Percentiles rank a stretch among this genome's conserved stretches.
These are phyloP conservation scores for Drosophila mercatorum DNA, from an alignment of 2,888 invertebrate genomes.

Conservation along the genomic window DNA sequence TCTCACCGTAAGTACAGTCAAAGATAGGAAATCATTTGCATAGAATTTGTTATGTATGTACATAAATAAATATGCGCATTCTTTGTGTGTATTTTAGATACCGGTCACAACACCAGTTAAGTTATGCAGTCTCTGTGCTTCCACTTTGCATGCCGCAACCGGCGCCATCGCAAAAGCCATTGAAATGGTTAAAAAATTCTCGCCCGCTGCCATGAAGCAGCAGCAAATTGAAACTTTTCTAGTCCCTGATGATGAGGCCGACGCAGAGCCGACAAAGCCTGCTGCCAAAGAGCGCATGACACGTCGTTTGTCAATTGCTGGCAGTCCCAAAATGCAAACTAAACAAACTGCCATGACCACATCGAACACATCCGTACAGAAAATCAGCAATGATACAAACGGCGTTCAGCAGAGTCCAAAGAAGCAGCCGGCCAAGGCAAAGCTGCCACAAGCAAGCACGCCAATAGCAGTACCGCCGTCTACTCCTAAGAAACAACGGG, in stretches of 20 bases:
- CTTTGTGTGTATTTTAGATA: constrained; percentile 24
- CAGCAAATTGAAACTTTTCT: not conserved
- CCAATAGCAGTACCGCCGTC: not conserved
- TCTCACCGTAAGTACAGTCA: constrained; percentile 49
- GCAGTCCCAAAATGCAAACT: not conserved
- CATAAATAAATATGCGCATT: not conserved
- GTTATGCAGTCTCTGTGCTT: constrained; percentile 47
- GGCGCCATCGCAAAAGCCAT: constrained; percentile 21
- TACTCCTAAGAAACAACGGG: not conserved
- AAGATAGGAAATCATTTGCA: not conserved
- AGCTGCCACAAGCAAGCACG: not conserved
- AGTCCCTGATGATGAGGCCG: not conserved
- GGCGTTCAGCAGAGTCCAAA: not conserved
- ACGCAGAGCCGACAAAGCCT: not conserved
- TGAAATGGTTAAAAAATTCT: constrained; percentile 22
- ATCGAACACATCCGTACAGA: not conserved
- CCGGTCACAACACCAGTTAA: constrained; percentile 36
- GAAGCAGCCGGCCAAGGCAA: constrained; percentile 1
- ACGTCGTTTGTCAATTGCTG: not conserved
- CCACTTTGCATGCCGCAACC: constrained; percentile 30
- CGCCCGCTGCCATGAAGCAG: not conserved
- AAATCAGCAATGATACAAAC: not conserved
- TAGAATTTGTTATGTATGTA: not conserved
- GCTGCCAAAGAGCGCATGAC: not conserved
- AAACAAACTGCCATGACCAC: not conserved